These are phyloP conservation scores for Bibio marci DNA, from an alignment of 2,888 invertebrate species.

Conservation along the genomic window DNA sequence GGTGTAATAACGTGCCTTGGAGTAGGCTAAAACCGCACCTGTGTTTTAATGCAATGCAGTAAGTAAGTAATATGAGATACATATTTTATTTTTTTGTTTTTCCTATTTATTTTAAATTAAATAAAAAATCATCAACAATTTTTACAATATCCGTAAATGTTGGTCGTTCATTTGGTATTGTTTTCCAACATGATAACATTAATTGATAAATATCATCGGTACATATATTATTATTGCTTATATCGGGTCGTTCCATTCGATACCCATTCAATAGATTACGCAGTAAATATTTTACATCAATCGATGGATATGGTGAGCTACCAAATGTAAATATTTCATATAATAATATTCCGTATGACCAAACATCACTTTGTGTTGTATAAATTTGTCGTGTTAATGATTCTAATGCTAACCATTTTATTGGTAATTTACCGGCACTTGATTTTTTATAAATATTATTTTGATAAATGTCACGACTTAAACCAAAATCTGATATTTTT, in stretches of 20 bases:
- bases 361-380: conserved; percentile 77
- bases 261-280: conserved; percentile 54
- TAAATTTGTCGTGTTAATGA: conserved; percentile 67
- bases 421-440: conserved; percentile 59
- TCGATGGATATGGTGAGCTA: conserved; percentile 60
- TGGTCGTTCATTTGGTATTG: conserved; percentile 48
- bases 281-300: conserved; percentile 43
- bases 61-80: no score
- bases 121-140: no score
- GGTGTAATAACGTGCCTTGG: no score
- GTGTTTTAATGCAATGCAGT: no score
- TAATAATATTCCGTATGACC: conserved; percentile 75
- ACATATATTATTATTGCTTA: conserved; percentile 36
- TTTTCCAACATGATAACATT: conserved; percentile 61
- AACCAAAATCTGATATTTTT: conserved; percentile 79
- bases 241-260: conserved; percentile 55
- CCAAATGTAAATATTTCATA: conserved; percentile 81
- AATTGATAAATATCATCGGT: conserved; percentile 55
- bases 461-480: conserved; percentile 71
- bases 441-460: conserved; percentile 68
- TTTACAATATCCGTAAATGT: conserved; percentile 41
- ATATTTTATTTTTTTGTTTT: no score
- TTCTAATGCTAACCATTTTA: conserved; percentile 84
- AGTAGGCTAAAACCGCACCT: no score
- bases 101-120: no score